Evolutionary conservation across 2,113 vertebrate species (phyloP), one percentile per base, ranked within the genome.

Genomic region (Dipodomys merriami): DNA sequence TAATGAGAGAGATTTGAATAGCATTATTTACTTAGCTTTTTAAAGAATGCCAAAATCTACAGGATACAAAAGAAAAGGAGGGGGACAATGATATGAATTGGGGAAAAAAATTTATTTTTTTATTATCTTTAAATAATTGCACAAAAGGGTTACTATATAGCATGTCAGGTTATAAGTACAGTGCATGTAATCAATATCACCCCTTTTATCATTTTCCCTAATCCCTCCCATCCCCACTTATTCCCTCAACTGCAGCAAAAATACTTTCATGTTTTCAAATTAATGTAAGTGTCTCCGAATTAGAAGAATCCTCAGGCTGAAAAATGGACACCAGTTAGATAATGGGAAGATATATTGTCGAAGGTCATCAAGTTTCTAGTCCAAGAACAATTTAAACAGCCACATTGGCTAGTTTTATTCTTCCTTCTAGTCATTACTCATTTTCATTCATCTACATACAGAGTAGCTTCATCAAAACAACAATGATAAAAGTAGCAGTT

Each of bases 11-110:
- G 68, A 93, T 49, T 76, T 84, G 77, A 93, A 64, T 83, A 86
- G 39, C 76, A 84, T 86, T 96, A 84, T 95, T 97, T 96, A 81
- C 78, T 94, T 85, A 74, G 30, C 44, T 91, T 84, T 94, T 91
- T 77, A 76, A 90, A 93, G 94, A 96, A 85, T 83, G 84, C 64
- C 95, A 95, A 67, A 27, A 83, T 35, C 57, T 82, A 35, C 23
- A 90, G 46, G 80, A 94, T n/a, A 69, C 80, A 69, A 79, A 74
- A 93, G 27, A 44, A 82, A 76, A 25, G 62, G 27, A 16, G 25
- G 57, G 82, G 67, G 27, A 53, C 74, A 62, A 57, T 71, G 76
- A 33, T 78, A 44, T 60, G 39, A 93, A 72, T 35, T 53, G 12
- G 46, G 19, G n/a, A n/a, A n/a, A 27, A 64, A 69, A 74, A 46